Conservation (phyloP, 1,140 invertebrate genomes). For the Papilio machaon region DNA sequence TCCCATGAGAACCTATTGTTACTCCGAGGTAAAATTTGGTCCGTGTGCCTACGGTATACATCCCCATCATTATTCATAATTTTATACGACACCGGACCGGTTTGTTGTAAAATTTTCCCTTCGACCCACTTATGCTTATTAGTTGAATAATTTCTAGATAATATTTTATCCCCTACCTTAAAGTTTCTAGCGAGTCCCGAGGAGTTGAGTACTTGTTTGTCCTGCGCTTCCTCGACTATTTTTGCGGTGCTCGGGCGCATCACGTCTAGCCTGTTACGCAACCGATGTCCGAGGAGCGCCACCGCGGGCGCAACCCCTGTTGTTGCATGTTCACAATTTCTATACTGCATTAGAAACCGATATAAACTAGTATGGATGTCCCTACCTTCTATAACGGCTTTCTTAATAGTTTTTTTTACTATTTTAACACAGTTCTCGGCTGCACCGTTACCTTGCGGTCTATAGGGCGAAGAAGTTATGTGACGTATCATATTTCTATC, state of each 20-base stretch:
- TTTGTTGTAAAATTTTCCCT: background rate
- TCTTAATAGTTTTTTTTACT: slow-evolving; percentile 63
- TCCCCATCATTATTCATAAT: background rate
- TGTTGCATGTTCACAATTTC: slow-evolving; percentile 47
- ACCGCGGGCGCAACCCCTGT: slow-evolving; percentile 45
- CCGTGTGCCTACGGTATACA: slow-evolving; percentile 15
- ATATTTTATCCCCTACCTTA: slow-evolving; percentile 5
- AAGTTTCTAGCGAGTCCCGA: background rate
- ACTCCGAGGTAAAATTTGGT: slow-evolving; percentile 26
- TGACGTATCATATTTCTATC: slow-evolving; percentile 44
- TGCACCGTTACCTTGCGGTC: slow-evolving; percentile 57
- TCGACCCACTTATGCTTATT: slow-evolving; percentile 10
- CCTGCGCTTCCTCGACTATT: slow-evolving; percentile 17
- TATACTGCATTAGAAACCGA: slow-evolving; percentile 46
- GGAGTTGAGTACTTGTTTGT: slow-evolving; percentile 3
- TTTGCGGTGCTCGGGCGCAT: slow-evolving; percentile 26
- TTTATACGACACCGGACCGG: slow-evolving; percentile 35
- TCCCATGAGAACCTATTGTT: slow-evolving; percentile 28
- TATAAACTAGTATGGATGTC: slow-evolving; percentile 40
- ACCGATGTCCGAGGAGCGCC: slow-evolving; percentile 38
- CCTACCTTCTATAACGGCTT: slow-evolving; percentile 36
- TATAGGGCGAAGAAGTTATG: slow-evolving; percentile 53
- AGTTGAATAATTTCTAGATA: background rate
- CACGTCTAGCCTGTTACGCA: slow-evolving; percentile 41
- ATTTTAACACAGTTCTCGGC: slow-evolving; percentile 65